A percentile compares a stretch with the other conserved stretches of the same genome.
phyloP scores from a whole-genome alignment of 2,113 vertebrate species.

The Hydrochoerus hydrochaeris region DNA sequence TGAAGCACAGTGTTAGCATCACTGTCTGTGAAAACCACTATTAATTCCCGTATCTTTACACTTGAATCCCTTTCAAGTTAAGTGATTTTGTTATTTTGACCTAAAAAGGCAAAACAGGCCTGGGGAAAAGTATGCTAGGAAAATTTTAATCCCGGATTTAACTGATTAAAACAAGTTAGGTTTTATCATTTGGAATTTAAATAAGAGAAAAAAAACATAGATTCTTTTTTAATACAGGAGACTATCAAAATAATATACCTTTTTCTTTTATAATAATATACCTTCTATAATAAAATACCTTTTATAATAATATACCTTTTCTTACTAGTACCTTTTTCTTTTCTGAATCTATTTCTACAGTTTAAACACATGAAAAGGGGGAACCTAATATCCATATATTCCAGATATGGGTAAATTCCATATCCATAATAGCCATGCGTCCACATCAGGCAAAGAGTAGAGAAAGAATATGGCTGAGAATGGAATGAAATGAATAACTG shows the following conservation, averaged over 20 bases:
- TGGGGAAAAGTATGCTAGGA: neutral
- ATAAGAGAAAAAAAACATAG: neutral
- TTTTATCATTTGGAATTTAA: conserved; percentile 28
- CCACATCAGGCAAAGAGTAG: neutral
- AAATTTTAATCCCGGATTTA: neutral
- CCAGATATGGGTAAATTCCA: too few species aligned
- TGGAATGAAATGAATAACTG: neutral
- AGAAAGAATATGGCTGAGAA: neutral
- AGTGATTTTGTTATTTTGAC: neutral
- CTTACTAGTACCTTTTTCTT: neutral
- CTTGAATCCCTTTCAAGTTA: neutral
- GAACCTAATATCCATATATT: neutral
- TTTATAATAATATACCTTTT: too few species aligned
- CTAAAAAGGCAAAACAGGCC: neutral
- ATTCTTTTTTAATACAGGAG: neutral
- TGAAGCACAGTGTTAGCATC: neutral
- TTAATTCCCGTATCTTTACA: neutral
- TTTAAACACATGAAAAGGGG: neutral
- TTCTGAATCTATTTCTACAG: conserved; percentile 28
- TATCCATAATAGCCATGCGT: neutral
- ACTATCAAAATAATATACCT: neutral
- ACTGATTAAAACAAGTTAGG: neutral
- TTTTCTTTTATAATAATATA: too few species aligned
- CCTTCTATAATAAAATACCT: too few species aligned
- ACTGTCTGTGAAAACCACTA: neutral